Percentiles rank a stretch among this genome's conserved stretches.
Evolutionary conservation across 1,140 invertebrate genomes (phyloP).

Genomic region (Diorhabda elongata): DNA sequence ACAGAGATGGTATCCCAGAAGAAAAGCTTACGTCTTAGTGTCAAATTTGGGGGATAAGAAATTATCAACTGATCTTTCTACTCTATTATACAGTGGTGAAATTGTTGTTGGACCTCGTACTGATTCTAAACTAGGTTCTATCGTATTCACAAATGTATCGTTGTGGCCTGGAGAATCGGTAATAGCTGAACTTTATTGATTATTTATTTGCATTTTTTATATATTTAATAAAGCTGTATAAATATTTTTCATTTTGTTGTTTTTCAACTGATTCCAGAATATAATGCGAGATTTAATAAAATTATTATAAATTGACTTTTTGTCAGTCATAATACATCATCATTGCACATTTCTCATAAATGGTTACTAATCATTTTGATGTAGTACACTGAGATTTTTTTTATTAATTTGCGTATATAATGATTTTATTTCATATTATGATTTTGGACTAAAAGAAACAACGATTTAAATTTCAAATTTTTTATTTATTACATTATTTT

Average conservation of each 20-base stretch:
- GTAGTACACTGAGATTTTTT: too few species aligned
- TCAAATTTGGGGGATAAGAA: slow-evolving; percentile 61
- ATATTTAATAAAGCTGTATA: not conserved
- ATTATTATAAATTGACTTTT: not conserved
- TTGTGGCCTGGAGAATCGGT: slow-evolving; percentile 47
- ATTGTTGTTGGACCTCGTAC: slow-evolving; percentile 59
- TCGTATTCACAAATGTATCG: slow-evolving; percentile 63
- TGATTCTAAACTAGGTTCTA: slow-evolving; percentile 54
- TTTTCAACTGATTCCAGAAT: not conserved
- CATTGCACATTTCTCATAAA: too few species aligned
- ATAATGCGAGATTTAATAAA: not conserved
- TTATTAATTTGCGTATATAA: too few species aligned
- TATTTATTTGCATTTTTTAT: not conserved
- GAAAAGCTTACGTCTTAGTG: slow-evolving; percentile 68
- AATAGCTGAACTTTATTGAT: slow-evolving; percentile 41
- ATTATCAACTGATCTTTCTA: slow-evolving; percentile 64
- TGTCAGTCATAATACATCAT: too few species aligned
- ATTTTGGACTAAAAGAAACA: too few species aligned
- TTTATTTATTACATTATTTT: slow-evolving; percentile 23
- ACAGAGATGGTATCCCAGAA: slow-evolving; percentile 70
- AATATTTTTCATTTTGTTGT: not conserved
- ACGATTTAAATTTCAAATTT: not conserved
- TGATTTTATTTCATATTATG: too few species aligned
- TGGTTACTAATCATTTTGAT: too few species aligned
- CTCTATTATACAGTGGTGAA: slow-evolving; percentile 70